Evolutionary conservation across 64 coral and sea anemone genomes (phyloP), one percentile per base, ranked within the genome.

Genomic region (Platygyra sinensis): DNA sequence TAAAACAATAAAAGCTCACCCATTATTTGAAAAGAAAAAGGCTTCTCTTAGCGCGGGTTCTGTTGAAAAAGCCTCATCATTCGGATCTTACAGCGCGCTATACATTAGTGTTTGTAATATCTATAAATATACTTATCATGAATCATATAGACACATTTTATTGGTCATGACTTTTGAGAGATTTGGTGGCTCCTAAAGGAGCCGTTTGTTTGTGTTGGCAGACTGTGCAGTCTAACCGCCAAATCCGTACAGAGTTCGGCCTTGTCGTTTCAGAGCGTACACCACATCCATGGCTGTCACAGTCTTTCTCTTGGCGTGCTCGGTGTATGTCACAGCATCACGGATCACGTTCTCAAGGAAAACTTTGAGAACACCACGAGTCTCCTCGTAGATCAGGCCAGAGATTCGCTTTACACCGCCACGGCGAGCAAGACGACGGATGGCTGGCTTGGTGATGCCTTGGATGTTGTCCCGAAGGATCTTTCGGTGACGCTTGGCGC

Each of bases 401-500:
- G 90, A 92, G 74, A 87, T 92, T 72, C 91, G 84, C 91, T 87
- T 92, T 46, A 93, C 92, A 89, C 92, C 92, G 50, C 92, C 92
- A 84, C 78, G 92, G 24, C 92, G 92, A 87, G 87, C 92, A 59
- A 93, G 92, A 84, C 87, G 87, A 89, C 92, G 87, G 61, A 94
- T 89, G 2, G 92, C 87, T 57, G 92, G 92, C 78, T 94, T 94
- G 60, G 87, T 89, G 87, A 94, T 94, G 63, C 87, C 92, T 73
- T 94, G 92, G 78, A 94, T 94, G 73, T 94, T 94, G 86, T 94
- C 87, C 10, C 87, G 92, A 77, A 94, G 87, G 33, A 94, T 94
- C 80, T 94, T 94, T 38, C 92, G 92, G 62, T 94, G 92, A 94
- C 87, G 87, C 92, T 94, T 94, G 27, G 92, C 92, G 79, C 92